These are phyloP conservation scores for Leptopilina boulardi DNA, from an alignment of 1,140 invertebrate species.

Conservation along the genomic window DNA sequence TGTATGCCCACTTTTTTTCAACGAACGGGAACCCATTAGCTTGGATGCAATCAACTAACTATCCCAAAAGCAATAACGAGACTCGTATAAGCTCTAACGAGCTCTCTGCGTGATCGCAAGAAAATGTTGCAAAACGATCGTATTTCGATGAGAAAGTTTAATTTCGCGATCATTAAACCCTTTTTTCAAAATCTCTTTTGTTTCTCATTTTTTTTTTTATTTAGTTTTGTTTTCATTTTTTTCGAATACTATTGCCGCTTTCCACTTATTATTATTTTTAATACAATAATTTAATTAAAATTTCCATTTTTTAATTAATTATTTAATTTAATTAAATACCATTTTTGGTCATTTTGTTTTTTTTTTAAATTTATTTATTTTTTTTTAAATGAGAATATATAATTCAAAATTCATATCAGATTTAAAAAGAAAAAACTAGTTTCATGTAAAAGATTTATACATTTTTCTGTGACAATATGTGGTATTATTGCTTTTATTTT, in stretches of 20 bases:
- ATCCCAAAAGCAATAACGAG: slow-evolving; percentile 33
- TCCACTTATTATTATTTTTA: too few species aligned
- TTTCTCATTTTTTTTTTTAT: neutral
- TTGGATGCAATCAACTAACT: slow-evolving; percentile 47
- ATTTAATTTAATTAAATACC: too few species aligned
- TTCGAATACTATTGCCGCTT: neutral
- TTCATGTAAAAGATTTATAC: too few species aligned
- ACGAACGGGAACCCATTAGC: slow-evolving; percentile 45
- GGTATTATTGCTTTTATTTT: neutral
- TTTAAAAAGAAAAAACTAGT: too few species aligned
- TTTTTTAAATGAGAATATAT: neutral
- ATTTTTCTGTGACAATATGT: neutral
- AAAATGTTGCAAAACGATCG: slow-evolving; percentile 26
- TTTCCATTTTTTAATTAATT: neutral
- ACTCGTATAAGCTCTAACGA: slow-evolving; percentile 36
- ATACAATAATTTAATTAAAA: too few species aligned
- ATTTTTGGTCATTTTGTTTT: too few species aligned
- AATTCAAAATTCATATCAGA: too few species aligned
- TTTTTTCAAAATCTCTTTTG: neutral
- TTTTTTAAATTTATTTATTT: neutral
- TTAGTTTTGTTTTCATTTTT: neutral
- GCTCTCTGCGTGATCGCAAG: neutral
- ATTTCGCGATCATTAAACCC: slow-evolving; percentile 10
- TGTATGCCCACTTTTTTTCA: slow-evolving; percentile 34
- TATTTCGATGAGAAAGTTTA: slow-evolving; percentile 20